Conservation (phyloP, 2,888 invertebrate genomes). For the Orthosia incerta region DNA sequence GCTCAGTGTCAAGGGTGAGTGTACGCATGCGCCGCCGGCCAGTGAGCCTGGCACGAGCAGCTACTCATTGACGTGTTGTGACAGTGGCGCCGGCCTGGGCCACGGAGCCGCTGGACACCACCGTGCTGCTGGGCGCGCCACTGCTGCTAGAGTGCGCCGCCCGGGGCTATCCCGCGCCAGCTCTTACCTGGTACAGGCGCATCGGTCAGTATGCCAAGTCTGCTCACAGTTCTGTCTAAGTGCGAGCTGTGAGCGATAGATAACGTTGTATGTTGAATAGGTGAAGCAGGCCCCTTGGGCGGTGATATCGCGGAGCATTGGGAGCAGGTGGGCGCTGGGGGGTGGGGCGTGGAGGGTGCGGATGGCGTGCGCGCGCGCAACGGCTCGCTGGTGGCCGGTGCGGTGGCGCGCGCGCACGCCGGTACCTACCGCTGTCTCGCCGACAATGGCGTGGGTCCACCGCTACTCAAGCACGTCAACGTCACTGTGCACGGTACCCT, state of each 20-base stretch:
- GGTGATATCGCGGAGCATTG: conserved; percentile 70
- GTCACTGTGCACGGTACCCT: conserved; percentile 94
- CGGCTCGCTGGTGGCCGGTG: conserved; percentile 92
- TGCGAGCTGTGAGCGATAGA: neutral
- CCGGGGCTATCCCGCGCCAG: conserved; percentile 93
- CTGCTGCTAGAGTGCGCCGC: conserved; percentile 94
- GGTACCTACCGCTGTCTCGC: conserved; percentile 96
- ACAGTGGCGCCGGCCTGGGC: conserved; percentile 94
- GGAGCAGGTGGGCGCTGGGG: conserved; percentile 66
- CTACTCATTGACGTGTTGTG: neutral
- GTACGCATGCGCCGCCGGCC: no score
- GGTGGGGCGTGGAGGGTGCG: conserved; percentile 51
- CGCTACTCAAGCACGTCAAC: conserved; percentile 95
- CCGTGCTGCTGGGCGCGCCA: conserved; percentile 93
- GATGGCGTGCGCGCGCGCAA: conserved; percentile 68
- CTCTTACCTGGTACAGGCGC: conserved; percentile 92
- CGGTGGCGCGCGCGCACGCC: conserved; percentile 93
- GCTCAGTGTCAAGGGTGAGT: conserved; percentile 92
- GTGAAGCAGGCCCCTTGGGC: conserved; percentile 61
- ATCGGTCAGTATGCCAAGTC: conserved; percentile 67
- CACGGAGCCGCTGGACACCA: conserved; percentile 93
- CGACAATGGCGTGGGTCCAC: conserved; percentile 95
- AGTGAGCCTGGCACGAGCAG: no score
- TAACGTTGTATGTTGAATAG: neutral
- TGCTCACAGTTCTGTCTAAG: neutral